Percentiles rank a stretch among this genome's conserved stretches.
These are phyloP conservation scores for Ataeniobius toweri DNA, from an alignment of 2,797 vertebrate species.

Conservation along the genomic window DNA sequence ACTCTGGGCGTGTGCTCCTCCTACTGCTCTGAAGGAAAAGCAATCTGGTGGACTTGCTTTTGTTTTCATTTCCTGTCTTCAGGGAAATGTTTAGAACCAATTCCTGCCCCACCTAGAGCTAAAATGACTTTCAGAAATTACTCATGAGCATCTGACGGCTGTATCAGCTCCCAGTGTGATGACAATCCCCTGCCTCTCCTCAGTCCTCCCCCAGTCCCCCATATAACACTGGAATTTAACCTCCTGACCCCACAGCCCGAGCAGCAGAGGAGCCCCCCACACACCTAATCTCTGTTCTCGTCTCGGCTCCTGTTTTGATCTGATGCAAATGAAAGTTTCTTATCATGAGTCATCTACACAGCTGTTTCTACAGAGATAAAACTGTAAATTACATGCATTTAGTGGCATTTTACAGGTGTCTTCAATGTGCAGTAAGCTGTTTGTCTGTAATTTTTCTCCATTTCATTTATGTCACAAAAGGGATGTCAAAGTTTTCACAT, in stretches of 20 bases:
- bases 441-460: not conserved
- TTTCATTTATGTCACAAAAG: not conserved
- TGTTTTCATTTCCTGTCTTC: slow-evolving; percentile 73
- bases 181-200: slow-evolving; percentile 64
- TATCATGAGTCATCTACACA: slow-evolving; percentile 42
- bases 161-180: slow-evolving; percentile 59
- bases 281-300: slow-evolving; percentile 45
- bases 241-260: slow-evolving; percentile 60
- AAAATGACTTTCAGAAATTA: slow-evolving; percentile 56
- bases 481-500: not conserved
- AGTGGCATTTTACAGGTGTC: not conserved
- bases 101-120: slow-evolving; percentile 73
- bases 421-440: not conserved
- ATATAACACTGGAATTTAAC: slow-evolving; percentile 72
- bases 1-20: slow-evolving; percentile 14
- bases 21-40: slow-evolving; percentile 20
- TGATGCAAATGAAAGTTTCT: slow-evolving; percentile 44
- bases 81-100: slow-evolving; percentile 67
- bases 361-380: slow-evolving; percentile 45
- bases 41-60: slow-evolving; percentile 49
- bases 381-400: slow-evolving; percentile 16
- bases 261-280: slow-evolving; percentile 47
- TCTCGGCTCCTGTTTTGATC: slow-evolving; percentile 46
- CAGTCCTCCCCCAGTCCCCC: slow-evolving; percentile 49
- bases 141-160: slow-evolving; percentile 41